Conservation (phyloP, 1,140 invertebrate genomes). For the Coenobita brevimanus region DNA sequence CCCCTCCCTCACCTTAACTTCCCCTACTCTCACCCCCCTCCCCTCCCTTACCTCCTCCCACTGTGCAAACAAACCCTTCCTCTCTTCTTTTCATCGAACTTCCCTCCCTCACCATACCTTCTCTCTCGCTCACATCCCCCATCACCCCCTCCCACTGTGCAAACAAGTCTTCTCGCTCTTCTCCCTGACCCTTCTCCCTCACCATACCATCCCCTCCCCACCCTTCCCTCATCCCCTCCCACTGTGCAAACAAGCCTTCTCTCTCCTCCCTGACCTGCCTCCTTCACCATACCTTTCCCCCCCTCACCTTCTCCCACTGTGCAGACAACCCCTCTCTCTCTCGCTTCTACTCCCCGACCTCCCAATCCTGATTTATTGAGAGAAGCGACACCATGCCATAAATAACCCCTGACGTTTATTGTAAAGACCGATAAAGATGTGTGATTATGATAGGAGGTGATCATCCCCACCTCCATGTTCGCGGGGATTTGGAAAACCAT, state of each 20-base stretch:
- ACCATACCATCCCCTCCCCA: too few species aligned
- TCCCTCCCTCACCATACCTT: too few species aligned
- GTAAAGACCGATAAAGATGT: conserved; percentile 59
- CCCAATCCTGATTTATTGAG: conserved; percentile 52
- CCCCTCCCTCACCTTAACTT: too few species aligned
- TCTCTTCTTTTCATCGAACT: too few species aligned
- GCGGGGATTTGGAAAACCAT: conserved; percentile 11
- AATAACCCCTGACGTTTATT: conserved; percentile 49
- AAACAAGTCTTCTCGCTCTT: too few species aligned
- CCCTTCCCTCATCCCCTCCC: not conserved
- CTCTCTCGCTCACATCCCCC: too few species aligned
- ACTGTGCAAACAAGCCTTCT: not conserved
- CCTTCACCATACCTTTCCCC: not conserved
- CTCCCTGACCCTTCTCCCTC: too few species aligned
- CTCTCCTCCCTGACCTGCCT: too few species aligned
- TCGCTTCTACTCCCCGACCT: not conserved
- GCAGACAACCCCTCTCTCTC: not conserved
- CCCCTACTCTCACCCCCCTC: too few species aligned
- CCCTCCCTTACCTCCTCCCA: too few species aligned
- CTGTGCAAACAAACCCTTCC: too few species aligned
- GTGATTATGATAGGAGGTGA: conserved; percentile 51
- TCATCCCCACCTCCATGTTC: conserved; percentile 20
- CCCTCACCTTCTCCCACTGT: not conserved
- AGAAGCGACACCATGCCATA: conserved; percentile 41
- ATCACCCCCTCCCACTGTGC: too few species aligned